phyloP scores from a whole-genome alignment of 2,113 vertebrate genomes.

The Halcyon malimbica region DNA sequence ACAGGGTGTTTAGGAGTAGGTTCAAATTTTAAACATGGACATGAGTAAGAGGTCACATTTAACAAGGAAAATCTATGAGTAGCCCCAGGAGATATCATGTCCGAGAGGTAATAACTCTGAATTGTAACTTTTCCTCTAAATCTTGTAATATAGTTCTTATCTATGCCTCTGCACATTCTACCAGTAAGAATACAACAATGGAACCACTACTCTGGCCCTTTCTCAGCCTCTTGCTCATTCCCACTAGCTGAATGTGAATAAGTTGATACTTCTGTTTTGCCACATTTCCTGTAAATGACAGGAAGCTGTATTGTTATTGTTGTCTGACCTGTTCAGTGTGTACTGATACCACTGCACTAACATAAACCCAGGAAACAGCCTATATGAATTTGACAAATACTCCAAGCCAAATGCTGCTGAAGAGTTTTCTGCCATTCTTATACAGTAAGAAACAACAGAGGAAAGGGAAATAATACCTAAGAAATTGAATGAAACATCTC shows the following conservation, averaged over 20 bases:
- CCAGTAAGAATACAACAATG: neutral
- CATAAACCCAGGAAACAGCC: neutral
- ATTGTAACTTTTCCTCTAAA: neutral
- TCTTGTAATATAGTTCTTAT: neutral
- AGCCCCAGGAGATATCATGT: neutral
- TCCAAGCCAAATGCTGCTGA: neutral
- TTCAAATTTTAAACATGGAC: neutral
- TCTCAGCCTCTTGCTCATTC: neutral
- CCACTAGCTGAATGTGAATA: neutral
- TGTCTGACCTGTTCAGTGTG: neutral
- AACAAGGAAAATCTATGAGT: neutral
- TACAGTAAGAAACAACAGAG: neutral
- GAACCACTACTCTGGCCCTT: neutral
- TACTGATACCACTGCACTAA: neutral
- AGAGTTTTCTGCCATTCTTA: neutral
- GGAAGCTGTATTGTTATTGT: neutral
- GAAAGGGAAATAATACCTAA: neutral
- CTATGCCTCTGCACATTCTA: neutral
- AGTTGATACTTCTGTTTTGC: neutral
- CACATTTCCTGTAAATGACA: neutral
- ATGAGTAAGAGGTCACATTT: neutral
- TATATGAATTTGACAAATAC: neutral
- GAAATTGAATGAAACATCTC: neutral
- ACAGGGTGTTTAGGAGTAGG: neutral
- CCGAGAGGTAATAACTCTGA: neutral